These are phyloP conservation scores for Dryococelus australis DNA, from an alignment of 2,888 invertebrate species.

Conservation along the genomic window DNA sequence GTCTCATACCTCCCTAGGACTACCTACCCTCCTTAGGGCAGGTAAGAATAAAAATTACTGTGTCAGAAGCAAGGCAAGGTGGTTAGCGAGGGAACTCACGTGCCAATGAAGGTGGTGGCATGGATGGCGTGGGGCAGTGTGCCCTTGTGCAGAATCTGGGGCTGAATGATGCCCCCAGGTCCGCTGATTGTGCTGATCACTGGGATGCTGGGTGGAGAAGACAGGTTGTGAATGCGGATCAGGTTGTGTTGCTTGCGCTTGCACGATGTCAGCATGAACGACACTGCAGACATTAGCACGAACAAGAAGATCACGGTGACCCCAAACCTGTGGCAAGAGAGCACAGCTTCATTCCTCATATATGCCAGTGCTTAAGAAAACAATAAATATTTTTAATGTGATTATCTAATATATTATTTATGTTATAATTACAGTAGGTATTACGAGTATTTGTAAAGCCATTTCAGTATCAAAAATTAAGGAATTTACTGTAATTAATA, in stretches of 20 bases:
- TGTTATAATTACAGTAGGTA: no score
- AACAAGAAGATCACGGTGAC: slow-evolving; percentile 49
- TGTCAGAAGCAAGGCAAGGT: no score
- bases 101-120: slow-evolving; percentile 38
- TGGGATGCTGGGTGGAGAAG: slow-evolving; percentile 41
- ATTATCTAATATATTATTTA: no score
- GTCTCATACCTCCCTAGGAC: no score
- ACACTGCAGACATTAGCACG: slow-evolving; percentile 49
- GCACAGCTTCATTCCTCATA: neutral
- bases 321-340: slow-evolving; percentile 48
- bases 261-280: slow-evolving; percentile 49
- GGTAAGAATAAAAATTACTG: no score
- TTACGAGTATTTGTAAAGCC: no score
- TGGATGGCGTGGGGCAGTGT: slow-evolving; percentile 35
- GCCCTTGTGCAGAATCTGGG: slow-evolving; percentile 47
- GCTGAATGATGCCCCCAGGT: slow-evolving; percentile 52
- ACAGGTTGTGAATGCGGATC: slow-evolving; percentile 49
- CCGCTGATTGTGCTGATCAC: slow-evolving; percentile 48
- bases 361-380: no score
- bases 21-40: no score
- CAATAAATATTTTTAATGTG: no score
- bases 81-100: slow-evolving; percentile 27
- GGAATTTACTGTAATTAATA: no score
- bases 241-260: slow-evolving; percentile 50
- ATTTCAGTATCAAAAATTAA: no score